Evolutionary conservation across 2,797 vertebrate species (phyloP).

Genomic region (Eupleurogrammus muticus): DNA sequence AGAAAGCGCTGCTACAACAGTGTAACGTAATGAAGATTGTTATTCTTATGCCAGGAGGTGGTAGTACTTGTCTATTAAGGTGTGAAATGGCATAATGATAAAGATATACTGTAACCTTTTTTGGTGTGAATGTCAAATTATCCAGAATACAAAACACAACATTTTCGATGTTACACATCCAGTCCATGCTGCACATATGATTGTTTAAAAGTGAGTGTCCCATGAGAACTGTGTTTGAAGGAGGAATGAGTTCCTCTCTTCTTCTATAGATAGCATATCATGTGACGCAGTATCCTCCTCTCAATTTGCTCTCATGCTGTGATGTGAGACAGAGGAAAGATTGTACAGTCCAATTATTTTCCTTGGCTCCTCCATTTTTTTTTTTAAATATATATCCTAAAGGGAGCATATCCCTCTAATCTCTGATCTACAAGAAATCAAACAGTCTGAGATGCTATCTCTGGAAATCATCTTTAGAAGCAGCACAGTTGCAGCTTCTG

Average conservation of each 20-base stretch:
- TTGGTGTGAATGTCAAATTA: neutral
- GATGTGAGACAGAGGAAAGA: constrained; percentile 28
- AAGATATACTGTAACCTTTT: neutral
- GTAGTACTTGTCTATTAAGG: neutral
- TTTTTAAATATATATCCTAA: neutral
- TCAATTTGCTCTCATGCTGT: constrained; percentile 26
- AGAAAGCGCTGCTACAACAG: no score
- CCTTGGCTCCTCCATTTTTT: constrained; percentile 5
- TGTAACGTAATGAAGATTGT: neutral
- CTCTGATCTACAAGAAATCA: constrained; percentile 15
- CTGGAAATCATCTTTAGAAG: neutral
- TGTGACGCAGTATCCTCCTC: constrained; percentile 54
- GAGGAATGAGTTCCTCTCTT: constrained; percentile 13
- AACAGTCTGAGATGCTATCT: neutral
- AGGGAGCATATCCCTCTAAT: neutral
- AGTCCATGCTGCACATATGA: neutral
- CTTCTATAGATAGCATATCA: constrained; percentile 56
- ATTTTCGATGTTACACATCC: neutral
- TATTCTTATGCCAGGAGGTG: neutral
- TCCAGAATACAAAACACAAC: neutral
- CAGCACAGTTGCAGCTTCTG: neutral
- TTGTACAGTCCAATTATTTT: constrained; percentile 32
- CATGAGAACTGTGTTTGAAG: neutral
- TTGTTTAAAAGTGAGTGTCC: constrained; percentile 11
- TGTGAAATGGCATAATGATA: neutral